These are phyloP conservation scores for Mnemiopsis leidyi DNA, from an alignment of 37 sponge, comb jelly and placozoan genomes.

Conservation along the genomic window DNA sequence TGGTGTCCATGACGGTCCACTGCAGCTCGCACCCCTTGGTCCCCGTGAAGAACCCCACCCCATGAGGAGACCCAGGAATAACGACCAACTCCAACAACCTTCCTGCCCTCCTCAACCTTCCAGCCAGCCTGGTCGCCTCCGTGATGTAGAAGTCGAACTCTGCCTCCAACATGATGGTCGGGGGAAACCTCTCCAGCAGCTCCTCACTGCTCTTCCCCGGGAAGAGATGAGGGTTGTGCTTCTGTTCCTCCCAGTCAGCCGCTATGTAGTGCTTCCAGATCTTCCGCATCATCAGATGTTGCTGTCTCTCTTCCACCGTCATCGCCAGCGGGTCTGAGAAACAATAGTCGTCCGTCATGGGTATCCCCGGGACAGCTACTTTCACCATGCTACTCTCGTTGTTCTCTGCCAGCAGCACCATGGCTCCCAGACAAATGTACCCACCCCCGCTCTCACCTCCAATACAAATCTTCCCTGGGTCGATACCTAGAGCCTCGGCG, in stretches of 20 bases:
- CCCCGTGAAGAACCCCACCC: not conserved
- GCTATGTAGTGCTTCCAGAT: not conserved
- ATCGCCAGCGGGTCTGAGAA: not conserved
- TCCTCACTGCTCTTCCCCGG: not conserved
- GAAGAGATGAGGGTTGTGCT: not conserved
- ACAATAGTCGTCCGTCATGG: not conserved
- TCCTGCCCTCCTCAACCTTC: not conserved
- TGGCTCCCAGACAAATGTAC: not conserved
- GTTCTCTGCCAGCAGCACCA: conserved; percentile 14
- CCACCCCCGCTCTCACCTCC: not conserved
- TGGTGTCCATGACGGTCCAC: too few species aligned
- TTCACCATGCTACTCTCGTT: not conserved
- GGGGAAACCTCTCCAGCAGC: not conserved
- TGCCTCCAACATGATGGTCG: not conserved
- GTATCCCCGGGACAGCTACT: not conserved
- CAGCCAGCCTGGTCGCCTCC: conserved; percentile 5
- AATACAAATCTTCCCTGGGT: not conserved
- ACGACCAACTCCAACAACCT: not conserved
- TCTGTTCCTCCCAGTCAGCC: not conserved
- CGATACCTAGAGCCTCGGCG: not conserved
- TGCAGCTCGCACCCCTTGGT: not conserved
- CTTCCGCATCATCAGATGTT: not conserved
- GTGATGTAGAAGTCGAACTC: not conserved
- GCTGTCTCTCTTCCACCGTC: not conserved
- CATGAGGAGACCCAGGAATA: not conserved